Evolutionary conservation across 2,113 vertebrate species (phyloP).

Genomic region (Plecotus auritus): DNA sequence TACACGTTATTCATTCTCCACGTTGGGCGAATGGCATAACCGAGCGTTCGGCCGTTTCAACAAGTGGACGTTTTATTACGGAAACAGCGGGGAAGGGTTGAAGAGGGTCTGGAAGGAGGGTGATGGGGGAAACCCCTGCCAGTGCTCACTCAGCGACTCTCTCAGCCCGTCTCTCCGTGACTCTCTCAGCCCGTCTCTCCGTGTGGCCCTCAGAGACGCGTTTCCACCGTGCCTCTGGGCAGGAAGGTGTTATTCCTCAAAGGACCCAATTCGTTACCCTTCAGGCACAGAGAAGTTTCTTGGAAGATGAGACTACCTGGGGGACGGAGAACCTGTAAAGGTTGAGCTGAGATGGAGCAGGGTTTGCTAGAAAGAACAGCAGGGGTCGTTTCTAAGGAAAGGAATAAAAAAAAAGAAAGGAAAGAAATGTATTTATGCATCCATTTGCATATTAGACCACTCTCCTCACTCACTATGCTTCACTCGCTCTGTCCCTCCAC

Average conservation of each 20-base stretch:
- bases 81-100: not conserved
- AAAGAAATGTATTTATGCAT: not conserved
- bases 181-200: not conserved
- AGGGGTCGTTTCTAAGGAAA: conserved; percentile 33
- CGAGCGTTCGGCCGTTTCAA: not conserved
- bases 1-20: not conserved
- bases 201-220: not conserved
- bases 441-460: fast-evolving
- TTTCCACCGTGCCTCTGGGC: not conserved
- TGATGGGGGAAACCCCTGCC: no score
- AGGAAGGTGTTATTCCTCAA: not conserved
- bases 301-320: not conserved
- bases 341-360: not conserved
- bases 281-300: not conserved
- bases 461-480: fast-evolving
- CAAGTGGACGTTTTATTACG: not conserved
- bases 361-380: conserved; percentile 41
- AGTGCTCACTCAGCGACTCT: fast-evolving
- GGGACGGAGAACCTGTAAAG: not conserved
- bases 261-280: not conserved
- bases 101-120: not conserved
- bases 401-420: not conserved
- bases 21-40: not conserved
- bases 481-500: not conserved
- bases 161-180: fast-evolving